Evolutionary conservation across 2,113 vertebrate genomes (phyloP), one percentile per base, ranked within the genome.

Genomic region (Hippocampus barbouri): DNA sequence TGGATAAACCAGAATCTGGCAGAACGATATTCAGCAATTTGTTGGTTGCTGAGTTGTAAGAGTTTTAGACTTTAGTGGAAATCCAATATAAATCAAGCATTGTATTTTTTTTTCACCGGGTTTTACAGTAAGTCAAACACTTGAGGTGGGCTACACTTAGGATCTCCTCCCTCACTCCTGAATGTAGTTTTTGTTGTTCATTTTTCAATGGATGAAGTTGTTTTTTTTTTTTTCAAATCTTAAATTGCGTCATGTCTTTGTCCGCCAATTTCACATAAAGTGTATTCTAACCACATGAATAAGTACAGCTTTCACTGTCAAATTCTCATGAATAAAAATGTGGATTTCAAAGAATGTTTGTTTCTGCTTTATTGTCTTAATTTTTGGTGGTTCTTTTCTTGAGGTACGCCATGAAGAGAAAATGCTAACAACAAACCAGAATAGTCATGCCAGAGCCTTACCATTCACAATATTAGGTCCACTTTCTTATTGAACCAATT

Each of bases 291-390:
- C 78, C 71, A 75, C 85, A 38, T 38, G 34, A 38, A 38, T 38
- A 38, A 38, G 87, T 72, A 84, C 83, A 85, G 79, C 71, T 86
- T 85, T 83, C 80, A 89, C 84, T 79, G 78, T 82, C 84, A 84
- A 75, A 89, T 71, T 85, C 74, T 90, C 88, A 89, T 81, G 6
- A 59, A 25, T 59, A 59, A 59, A 59, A 25, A 27, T 15, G 23
- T 59, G 11, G 15, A 59, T 59, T 59, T 27, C 56, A 59, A 59
- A 25, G 21, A 54, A 23, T 11, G 6, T 2, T 54, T 23, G 34
- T 38, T 54, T 54, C 14, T 54, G 53, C 9, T 59, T 38, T 25
- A 2, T 14, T 23, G 76, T 91, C 5, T 60, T 20, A 18, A 2
- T 27, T 27, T 59, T 30, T 18, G 5, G 49, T 21, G 18, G 49